Conservation (phyloP, 1,140 invertebrate genomes). For the Diachasma alloeum region DNA sequence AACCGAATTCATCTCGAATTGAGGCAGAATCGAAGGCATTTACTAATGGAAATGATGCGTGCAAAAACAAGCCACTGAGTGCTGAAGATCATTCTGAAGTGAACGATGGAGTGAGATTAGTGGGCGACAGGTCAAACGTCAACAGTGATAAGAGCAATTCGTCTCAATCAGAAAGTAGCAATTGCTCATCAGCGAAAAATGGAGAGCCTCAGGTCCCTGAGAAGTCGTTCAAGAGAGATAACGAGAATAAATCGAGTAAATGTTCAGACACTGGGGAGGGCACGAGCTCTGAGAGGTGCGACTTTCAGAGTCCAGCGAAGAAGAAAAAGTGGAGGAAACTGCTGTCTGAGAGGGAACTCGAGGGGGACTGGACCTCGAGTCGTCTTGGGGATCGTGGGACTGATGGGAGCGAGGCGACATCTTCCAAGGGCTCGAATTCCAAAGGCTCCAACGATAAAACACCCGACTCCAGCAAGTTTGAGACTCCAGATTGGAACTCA, state of each 20-base stretch:
- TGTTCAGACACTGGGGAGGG: neutral
- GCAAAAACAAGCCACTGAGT: neutral
- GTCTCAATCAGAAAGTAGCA: no score
- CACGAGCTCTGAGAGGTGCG: neutral
- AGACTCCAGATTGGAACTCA: neutral
- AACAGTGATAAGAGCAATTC: neutral
- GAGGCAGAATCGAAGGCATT: neutral
- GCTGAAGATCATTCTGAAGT: neutral
- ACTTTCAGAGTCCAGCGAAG: neutral
- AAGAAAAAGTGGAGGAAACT: neutral
- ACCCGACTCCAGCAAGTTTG: neutral
- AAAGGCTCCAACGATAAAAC: no score
- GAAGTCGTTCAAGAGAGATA: neutral
- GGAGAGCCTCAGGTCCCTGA: no score
- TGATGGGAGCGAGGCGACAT: no score
- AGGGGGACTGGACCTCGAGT: no score
- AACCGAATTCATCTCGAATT: neutral
- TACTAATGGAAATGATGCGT: neutral
- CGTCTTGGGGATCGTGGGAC: no score
- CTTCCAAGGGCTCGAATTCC: no score
- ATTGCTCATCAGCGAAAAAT: no score
- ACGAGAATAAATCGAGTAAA: neutral
- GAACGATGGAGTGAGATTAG: neutral
- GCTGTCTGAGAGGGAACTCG: no score
- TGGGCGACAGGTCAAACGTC: neutral